Percentiles rank a stretch among this genome's conserved stretches.
Conservation (phyloP, 1,140 invertebrate species). For the Geopemphigus sp. region DNA sequence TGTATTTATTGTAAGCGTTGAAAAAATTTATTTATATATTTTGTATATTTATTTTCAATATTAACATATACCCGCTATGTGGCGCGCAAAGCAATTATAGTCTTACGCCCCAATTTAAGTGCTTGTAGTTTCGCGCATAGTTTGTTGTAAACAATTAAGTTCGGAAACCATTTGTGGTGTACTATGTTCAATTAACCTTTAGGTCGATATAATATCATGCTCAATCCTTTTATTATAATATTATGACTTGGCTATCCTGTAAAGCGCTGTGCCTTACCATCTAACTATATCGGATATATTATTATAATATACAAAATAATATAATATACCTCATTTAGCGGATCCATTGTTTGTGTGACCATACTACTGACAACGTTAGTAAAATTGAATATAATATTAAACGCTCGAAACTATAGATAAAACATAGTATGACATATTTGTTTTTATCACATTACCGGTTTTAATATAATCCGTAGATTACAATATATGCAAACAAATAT, state of each 20-base stretch:
- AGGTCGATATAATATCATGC: not conserved
- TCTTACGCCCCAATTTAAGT: not conserved
- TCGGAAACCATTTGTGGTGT: not conserved
- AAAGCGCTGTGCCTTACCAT: not conserved
- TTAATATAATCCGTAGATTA: too few species aligned
- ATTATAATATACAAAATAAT: too few species aligned
- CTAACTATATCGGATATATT: too few species aligned
- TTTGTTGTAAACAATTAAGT: conserved; percentile 26
- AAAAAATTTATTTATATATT: not conserved
- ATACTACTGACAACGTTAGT: too few species aligned
- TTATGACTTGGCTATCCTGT: too few species aligned
- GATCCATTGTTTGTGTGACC: too few species aligned
- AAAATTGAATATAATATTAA: too few species aligned
- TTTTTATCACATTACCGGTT: too few species aligned
- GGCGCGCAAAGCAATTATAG: not conserved
- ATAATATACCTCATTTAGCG: too few species aligned
- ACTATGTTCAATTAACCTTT: not conserved
- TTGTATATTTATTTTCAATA: not conserved
- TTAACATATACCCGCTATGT: not conserved
- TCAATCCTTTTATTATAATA: not conserved
- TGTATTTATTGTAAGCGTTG: not conserved
- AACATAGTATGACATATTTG: too few species aligned
- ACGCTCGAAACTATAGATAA: too few species aligned
- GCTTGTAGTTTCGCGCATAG: conserved; percentile 1
- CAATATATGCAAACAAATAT: too few species aligned